Conservation (phyloP, 2,888 invertebrate species). For the Iphiclides podalirius region DNA sequence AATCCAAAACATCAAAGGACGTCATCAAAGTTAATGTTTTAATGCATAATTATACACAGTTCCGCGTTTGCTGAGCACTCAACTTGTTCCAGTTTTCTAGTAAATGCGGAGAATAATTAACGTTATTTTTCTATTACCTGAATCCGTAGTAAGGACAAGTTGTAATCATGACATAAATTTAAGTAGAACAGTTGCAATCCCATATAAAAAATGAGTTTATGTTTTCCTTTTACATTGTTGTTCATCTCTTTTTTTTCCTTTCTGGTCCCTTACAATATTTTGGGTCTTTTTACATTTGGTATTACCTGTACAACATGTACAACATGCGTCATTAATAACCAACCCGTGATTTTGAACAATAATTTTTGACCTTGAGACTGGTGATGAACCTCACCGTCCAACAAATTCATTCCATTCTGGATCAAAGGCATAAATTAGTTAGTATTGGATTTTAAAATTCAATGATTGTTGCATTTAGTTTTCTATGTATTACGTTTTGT, state of each 20-base stretch:
- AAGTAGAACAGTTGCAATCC: not conserved
- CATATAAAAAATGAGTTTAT: not conserved
- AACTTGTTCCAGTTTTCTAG: not conserved
- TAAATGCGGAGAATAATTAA: slow-evolving; percentile 10
- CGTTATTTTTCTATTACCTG: slow-evolving; percentile 4
- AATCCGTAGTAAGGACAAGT: slow-evolving; percentile 28
- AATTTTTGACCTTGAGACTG: too few relatives aligned
- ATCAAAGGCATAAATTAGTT: too few relatives aligned
- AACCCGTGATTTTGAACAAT: too few relatives aligned
- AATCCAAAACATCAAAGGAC: slow-evolving; percentile 2
- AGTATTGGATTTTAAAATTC: too few relatives aligned
- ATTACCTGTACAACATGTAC: too few relatives aligned
- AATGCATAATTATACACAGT: slow-evolving; percentile 2
- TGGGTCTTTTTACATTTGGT: not conserved
- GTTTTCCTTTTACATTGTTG: not conserved
- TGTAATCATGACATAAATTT: slow-evolving; percentile 1
- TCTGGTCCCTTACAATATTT: not conserved
- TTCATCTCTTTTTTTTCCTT: not conserved
- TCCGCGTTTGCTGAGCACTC: slow-evolving; percentile 4
- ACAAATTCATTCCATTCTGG: too few relatives aligned
- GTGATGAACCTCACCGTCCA: too few relatives aligned
- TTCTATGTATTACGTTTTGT: too few relatives aligned
- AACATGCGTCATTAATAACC: too few relatives aligned
- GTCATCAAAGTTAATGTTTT: slow-evolving; percentile 7
- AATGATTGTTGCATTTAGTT: too few relatives aligned